These are phyloP conservation scores for Tetramorium simillimum DNA, from an alignment of 1,140 invertebrate species.

Conservation along the genomic window DNA sequence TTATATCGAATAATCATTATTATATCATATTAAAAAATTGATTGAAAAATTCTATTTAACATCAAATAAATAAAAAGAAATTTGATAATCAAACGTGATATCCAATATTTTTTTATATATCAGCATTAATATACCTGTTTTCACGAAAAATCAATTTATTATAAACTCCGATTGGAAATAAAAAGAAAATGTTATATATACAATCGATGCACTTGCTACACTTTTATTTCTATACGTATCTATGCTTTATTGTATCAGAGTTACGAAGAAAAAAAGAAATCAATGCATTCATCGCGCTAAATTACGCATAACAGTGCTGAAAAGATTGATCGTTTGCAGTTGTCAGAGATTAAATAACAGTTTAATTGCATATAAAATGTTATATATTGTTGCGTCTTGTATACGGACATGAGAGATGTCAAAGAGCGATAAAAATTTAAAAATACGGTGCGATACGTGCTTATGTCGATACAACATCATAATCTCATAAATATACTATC, in stretches of 20 bases:
- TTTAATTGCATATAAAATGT: conserved; percentile 7
- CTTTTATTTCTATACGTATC: not conserved
- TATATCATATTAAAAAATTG: no score
- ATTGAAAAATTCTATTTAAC: not conserved
- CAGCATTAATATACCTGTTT: not conserved
- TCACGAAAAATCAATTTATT: not conserved
- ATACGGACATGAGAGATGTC: not conserved
- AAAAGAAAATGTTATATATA: not conserved
- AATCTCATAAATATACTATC: conserved; percentile 31
- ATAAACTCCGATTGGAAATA: not conserved
- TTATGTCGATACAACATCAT: conserved; percentile 2
- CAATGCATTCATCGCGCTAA: conserved; percentile 12
- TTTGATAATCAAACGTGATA: not conserved
- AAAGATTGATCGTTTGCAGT: conserved; percentile 30
- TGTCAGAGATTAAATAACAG: conserved; percentile 7
- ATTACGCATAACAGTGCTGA: not conserved
- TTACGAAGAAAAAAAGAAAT: conserved; percentile 34
- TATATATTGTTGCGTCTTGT: conserved; percentile 8
- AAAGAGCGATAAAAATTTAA: conserved; percentile 21
- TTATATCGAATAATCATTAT: not conserved
- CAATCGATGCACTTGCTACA: not conserved
- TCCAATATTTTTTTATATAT: not conserved
- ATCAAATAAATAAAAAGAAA: not conserved
- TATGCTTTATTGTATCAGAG: not conserved
- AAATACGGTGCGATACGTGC: not conserved